Conservation (phyloP, 2,113 vertebrate genomes). For the Hippocampus zosterae region DNA sequence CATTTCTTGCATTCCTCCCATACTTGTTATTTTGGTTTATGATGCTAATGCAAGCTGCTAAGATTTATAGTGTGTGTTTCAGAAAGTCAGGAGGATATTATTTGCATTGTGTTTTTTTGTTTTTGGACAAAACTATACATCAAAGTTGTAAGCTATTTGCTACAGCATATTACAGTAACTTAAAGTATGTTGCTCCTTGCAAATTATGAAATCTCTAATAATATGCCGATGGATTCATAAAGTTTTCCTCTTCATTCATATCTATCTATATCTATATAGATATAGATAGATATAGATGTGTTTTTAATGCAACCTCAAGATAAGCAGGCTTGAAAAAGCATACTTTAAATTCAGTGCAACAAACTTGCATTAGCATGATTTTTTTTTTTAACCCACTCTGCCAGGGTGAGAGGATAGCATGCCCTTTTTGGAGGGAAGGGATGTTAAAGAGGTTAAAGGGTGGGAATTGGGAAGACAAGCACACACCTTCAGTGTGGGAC, state of each 20-base stretch:
- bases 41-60: conserved; percentile 62
- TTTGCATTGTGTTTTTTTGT: neutral
- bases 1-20: conserved; percentile 46
- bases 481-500: conserved; percentile 94
- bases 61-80: neutral
- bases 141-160: neutral
- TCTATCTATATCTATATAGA: no score
- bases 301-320: neutral
- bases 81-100: neutral
- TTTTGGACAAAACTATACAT: neutral
- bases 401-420: conserved; percentile 47
- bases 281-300: no score
- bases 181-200: neutral
- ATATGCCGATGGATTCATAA: neutral
- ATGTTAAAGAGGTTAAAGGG: conserved; percentile 39
- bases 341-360: conserved; percentile 5
- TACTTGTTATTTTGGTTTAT: conserved; percentile 18
- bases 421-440: conserved; percentile 39
- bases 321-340: neutral
- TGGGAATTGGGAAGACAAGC: conserved; percentile 58
- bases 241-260: no score
- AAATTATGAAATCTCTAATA: neutral
- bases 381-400: conserved; percentile 47
- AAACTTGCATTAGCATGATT: conserved; percentile 57
- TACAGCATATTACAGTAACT: neutral